Evolutionary conservation across 2,113 vertebrate species (phyloP), one percentile per base, ranked within the genome.

Genomic region (Melanostigma gelatinosum): DNA sequence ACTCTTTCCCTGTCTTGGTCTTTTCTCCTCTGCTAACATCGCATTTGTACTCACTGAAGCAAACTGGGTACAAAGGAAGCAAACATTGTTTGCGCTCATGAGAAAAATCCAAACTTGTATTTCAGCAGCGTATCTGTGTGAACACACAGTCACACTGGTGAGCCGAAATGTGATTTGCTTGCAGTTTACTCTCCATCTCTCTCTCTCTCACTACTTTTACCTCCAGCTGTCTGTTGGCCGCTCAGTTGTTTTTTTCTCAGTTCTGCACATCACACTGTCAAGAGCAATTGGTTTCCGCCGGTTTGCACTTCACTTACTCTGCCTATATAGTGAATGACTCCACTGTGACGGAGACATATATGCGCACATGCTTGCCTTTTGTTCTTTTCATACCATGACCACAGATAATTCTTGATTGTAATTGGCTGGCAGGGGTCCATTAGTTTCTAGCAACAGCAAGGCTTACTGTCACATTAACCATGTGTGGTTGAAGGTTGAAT

Each of bases 1-100:
- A 11, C 60, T 79, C 62, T 62, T 32, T 70, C 63, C 73, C 70
- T 24, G 44, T 83, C 76, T 73, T 55, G 11, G 52, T 69, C 70
- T 36, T 60, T 82, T 87, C 69, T 82, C 70, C 44, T 72, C 62
- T 67, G 85, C 85, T 83, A 86, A 80, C 79, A 85, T 89, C 89
- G 91, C 90, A 90, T 90, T 90, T 92, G 87, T 84, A 90, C 77
- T 85, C 85, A 74, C 77, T 74, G 83, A 80, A 83, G 85, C 85
- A 77, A 85, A 79, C 71, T 34, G 67, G 88, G 79, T 80, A 82
- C 85, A 75, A 81, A 83, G 34, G 62, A 88, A 88, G 88, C 75
- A 65, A 67, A 81, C 71, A 55, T 73, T 87, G 83, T 82, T 82
- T 80, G 84, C 66, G 82, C 77, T 91, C 87, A 93, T 89, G 84